Base-by-base conservation (phyloP, 2,888 invertebrate genomes). In the Hofmannophila pseudospretella region DNA sequence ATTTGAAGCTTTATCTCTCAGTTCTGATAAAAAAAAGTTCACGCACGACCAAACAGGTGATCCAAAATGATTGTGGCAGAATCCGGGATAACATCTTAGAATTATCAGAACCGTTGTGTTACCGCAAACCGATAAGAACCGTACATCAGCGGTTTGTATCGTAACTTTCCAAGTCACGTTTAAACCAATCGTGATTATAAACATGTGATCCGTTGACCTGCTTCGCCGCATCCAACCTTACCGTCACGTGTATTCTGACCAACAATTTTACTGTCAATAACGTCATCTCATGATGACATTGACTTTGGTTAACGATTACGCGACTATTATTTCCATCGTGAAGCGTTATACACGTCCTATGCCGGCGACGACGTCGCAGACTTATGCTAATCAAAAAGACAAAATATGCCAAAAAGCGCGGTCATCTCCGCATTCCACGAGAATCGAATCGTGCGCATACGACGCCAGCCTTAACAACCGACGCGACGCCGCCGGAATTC, bases 401-500 rank as follows among this genome's bases (percentile, higher is more conserved):
- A 55, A 58, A 61, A 65, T 63, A 58, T 63, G 63, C 62, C 73
- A 58, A 73, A 74, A 67, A 62, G 52, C 51, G 62, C 66, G 71
- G 67, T 69, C 78, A 77, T 82, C 84, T 84, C 85, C 84, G 84
- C 84, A 85, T 85, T 84, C 85, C 77, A 54, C 53, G 49, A 56
- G 49, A 58, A 50, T 52, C 60, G 49, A 58, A 50, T 52, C 60
- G 58, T 48, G 61, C 60, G 67, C 65, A 54, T 54, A 52, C 65
- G 61, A 60, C 60, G 54, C 39, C 34, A 16, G n/a, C n/a, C n/a
- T n/a, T n/a, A n/a, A n/a, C n/a, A n/a, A n/a, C 45, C 39, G 39
- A 35, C 42, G 34, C 41, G 41, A 32, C 42, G 41, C 36, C 14
- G 29, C 34, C 63, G 80, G 75, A 66, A 79, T 76, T 78, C 68